These are phyloP conservation scores for Lophochroa leadbeateri DNA, from an alignment of 2,113 vertebrate genomes.

Conservation along the genomic window DNA sequence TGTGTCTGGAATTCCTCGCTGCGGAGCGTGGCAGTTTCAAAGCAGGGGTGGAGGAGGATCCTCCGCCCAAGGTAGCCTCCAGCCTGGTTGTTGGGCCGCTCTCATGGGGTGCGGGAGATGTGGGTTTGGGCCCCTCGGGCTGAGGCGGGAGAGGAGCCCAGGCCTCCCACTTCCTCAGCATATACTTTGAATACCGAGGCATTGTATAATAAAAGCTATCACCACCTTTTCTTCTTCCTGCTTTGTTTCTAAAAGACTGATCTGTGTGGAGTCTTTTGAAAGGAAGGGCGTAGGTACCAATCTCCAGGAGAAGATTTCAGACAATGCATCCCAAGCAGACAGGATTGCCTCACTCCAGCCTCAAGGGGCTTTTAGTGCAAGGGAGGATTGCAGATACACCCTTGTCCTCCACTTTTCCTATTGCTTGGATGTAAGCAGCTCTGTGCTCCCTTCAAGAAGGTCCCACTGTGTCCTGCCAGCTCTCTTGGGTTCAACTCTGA, in stretches of 20 bases:
- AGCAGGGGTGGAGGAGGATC: conserved; percentile 44
- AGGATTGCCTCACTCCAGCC: conserved; percentile 56
- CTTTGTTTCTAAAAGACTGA: conserved; percentile 62
- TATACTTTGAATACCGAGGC: conserved; percentile 62
- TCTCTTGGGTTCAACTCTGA: not conserved
- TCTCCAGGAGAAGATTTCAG: conserved; percentile 63
- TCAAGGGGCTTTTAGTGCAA: conserved; percentile 60
- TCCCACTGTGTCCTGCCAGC: not conserved
- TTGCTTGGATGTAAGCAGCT: conserved; percentile 12
- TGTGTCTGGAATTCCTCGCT: not conserved
- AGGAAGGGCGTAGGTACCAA: conserved; percentile 69
- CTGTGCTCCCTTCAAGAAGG: not conserved
- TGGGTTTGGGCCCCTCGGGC: conserved; percentile 58
- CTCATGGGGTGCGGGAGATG: conserved; percentile 44
- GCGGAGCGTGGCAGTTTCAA: not conserved
- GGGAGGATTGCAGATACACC: conserved; percentile 42
- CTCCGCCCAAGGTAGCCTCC: conserved; percentile 56
- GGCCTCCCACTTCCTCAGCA: conserved; percentile 64
- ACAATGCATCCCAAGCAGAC: conserved; percentile 64
- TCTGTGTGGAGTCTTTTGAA: conserved; percentile 63
- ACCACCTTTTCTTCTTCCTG: conserved; percentile 71
- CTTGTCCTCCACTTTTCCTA: conserved; percentile 39
- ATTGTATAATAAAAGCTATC: conserved; percentile 66
- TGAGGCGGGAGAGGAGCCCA: conserved; percentile 55
- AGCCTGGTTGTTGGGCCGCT: conserved; percentile 42